These are phyloP conservation scores for Magallana ariakensis DNA, from an alignment of 1,140 invertebrate species.

Conservation along the genomic window DNA sequence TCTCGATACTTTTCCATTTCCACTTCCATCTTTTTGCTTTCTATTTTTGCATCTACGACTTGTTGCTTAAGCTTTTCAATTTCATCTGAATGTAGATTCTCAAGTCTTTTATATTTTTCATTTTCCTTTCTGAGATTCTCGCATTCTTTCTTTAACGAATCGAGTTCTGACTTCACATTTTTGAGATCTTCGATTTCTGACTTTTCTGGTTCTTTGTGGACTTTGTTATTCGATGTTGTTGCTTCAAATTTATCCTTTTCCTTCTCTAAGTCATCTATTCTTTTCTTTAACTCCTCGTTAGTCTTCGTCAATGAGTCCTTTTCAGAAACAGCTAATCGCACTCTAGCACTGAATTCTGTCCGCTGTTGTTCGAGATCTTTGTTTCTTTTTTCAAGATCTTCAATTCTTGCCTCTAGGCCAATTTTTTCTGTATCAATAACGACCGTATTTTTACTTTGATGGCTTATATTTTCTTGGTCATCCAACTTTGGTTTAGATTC, in stretches of 20 bases:
- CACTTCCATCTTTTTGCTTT: conserved; percentile 39
- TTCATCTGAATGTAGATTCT: not conserved
- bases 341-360: conserved; percentile 22
- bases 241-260: too few relatives aligned
- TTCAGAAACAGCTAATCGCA: conserved; percentile 30
- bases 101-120: not conserved
- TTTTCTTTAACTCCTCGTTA: conserved; percentile 37
- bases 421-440: conserved; percentile 52
- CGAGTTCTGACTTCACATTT: conserved; percentile 8
- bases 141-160: not conserved
- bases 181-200: not conserved
- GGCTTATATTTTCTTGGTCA: conserved; percentile 14
- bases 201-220: not conserved
- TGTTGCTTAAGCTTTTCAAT: conserved; percentile 21
- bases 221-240: not conserved
- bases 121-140: conserved; percentile 4
- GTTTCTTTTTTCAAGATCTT: conserved; percentile 48
- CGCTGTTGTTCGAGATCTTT: conserved; percentile 34
- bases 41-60: conserved; percentile 4
- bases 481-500: conserved; percentile 43
- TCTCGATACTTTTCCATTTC: conserved; percentile 44
- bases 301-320: conserved; percentile 27
- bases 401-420: conserved; percentile 43
- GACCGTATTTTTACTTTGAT: conserved; percentile 51
- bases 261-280: not conserved